A percentile compares a stretch with the other conserved stretches of the same genome.
These are phyloP conservation scores for Andricus quercusramuli DNA, from an alignment of 2,888 invertebrate species.

Conservation along the genomic window DNA sequence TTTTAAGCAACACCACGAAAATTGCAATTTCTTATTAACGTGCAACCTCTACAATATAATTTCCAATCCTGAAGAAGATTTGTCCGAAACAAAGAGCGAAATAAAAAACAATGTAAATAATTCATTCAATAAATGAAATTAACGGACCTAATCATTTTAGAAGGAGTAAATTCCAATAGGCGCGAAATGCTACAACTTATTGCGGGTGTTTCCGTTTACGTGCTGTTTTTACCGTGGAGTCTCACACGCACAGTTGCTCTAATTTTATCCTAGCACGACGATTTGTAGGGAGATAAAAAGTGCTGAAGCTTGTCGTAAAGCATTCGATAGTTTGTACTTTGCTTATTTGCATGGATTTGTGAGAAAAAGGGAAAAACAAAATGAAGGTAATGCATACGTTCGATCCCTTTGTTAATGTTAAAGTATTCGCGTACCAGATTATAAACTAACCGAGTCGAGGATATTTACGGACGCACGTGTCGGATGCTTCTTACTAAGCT, in stretches of 20 bases:
- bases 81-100: background rate
- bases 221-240: background rate
- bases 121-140: background rate
- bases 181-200: background rate
- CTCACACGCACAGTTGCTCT: conserved; percentile 39
- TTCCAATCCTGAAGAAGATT: background rate
- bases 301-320: conserved; percentile 45
- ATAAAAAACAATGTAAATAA: background rate
- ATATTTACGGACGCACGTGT: conserved; percentile 59
- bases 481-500: conserved; percentile 55
- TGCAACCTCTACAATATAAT: background rate
- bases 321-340: conserved; percentile 27
- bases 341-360: conserved; percentile 34
- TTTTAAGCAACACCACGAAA: conserved; percentile 18
- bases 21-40: background rate
- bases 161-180: background rate
- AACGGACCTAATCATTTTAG: background rate
- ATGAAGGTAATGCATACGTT: conserved; percentile 42
- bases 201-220: conserved; percentile 6
- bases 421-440: conserved; percentile 56
- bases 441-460: conserved; percentile 56
- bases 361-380: conserved; percentile 43
- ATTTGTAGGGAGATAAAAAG: conserved; percentile 42
- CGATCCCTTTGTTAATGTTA: conserved; percentile 56
- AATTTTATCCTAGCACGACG: conserved; percentile 47